phyloP scores from a whole-genome alignment of 37 sponge, comb jelly and placozoan species.

The Amphimedon queenslandica region DNA sequence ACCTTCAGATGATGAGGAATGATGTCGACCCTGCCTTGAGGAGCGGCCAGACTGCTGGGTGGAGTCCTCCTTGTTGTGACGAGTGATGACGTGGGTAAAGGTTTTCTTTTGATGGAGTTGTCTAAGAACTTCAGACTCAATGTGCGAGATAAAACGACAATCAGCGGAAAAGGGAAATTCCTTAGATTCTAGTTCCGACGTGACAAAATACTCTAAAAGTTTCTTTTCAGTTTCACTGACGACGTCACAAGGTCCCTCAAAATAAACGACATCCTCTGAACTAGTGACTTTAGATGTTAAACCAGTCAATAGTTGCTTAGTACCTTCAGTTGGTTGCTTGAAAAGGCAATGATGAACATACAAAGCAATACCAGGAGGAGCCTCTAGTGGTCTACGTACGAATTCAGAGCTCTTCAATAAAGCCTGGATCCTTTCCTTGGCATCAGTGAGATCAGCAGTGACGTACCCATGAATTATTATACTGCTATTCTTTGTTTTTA shows the following conservation, averaged over 20 bases:
- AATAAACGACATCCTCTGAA: neutral
- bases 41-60: too few species aligned
- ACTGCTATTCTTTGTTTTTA: neutral
- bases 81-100: neutral
- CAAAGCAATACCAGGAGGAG: neutral
- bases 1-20: neutral
- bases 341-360: neutral
- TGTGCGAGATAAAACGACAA: neutral
- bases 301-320: neutral
- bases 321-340: neutral
- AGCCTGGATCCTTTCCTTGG: neutral
- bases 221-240: neutral
- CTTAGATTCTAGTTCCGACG: neutral
- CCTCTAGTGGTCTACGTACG: neutral
- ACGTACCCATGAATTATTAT: neutral
- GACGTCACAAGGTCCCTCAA: neutral
- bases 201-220: neutral
- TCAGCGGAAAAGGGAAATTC: neutral
- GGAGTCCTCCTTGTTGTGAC: neutral
- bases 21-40: too few species aligned
- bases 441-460: neutral
- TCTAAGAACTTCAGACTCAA: neutral
- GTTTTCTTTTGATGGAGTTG: neutral
- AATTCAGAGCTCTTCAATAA: neutral
- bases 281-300: neutral